A percentile compares a stretch with the other conserved stretches of the same genome.
Evolutionary conservation across 35 echinoderm and acorn worm species (phyloP).

Genomic region (Patiria miniata): DNA sequence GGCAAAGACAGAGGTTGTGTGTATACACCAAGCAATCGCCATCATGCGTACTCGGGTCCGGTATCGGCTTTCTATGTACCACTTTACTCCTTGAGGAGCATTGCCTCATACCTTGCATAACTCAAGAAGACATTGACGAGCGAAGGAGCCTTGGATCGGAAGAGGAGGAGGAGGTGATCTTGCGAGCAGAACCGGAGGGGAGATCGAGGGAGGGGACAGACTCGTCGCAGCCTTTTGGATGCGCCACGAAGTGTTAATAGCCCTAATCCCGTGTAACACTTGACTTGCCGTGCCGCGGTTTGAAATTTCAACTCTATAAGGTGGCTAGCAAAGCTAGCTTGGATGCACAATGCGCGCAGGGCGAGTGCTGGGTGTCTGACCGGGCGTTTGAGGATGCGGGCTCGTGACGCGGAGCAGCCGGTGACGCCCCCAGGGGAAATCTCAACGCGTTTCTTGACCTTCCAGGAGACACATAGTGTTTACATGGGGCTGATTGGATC

Average conservation of each 20-base stretch:
- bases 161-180: background rate
- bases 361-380: background rate
- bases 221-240: background rate
- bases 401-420: background rate
- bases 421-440: background rate
- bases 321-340: no score
- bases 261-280: conserved; percentile 12
- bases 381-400: no score
- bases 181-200: background rate
- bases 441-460: conserved; percentile 25
- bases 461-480: background rate
- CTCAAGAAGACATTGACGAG: no score
- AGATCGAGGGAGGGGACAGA: background rate
- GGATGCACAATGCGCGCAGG: background rate
- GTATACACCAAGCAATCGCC: no score
- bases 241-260: background rate
- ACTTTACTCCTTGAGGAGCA: no score
- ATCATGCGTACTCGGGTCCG: no score
- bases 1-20: no score
- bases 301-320: conserved; percentile 21
- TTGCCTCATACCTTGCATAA: no score
- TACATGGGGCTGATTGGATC: conserved; percentile 1
- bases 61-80: no score
- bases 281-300: background rate
- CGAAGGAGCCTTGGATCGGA: background rate